Evolutionary conservation across 2,888 invertebrate species (phyloP), one percentile per base, ranked within the genome.

Genomic region (Melanostoma scalare): DNA sequence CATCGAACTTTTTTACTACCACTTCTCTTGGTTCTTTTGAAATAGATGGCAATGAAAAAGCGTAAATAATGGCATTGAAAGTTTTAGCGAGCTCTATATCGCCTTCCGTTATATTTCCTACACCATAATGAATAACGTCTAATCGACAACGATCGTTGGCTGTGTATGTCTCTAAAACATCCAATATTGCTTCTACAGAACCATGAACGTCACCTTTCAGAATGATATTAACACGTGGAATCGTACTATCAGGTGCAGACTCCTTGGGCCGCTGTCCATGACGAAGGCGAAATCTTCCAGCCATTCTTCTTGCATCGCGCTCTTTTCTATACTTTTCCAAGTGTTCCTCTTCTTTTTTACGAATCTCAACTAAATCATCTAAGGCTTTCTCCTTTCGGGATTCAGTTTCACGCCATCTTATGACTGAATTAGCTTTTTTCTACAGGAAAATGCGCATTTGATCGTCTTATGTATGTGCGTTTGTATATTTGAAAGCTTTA

Each of bases 181-280:
- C 96, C 84, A 98, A 91, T 85, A 99, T 96, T 0, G 99, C 99
- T 90, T 99, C 99, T 52, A 99, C 94, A 0, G 98, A 98, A 0
- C 99, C 99, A 90, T 97, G 96, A 2, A 99, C 99, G 92, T 99
- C 99, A 31, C 96, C 96, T 93, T 95, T 95, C 3, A 96, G 88
- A 3, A 96, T 89, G 6, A 96, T 91, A 86, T 93, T 93, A 68
- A 96, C 89, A 79, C 90, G 91, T 0, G 93, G 93, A 3, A 91
- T 90, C 33, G 92, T 93, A 85, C 95, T 93, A 40, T 92, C 92
- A 85, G 90, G 87, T 55, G 87, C 80, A 63, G 90, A 90, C 89
- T 94, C 93, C 85, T 94, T 94, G 48, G 90, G 90, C 3, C 95
- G 89, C 0, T 94, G 95, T 0, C 94, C 95, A 0, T 90, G 91